A percentile compares a stretch with the other conserved stretches of the same genome.
Evolutionary conservation across 2,888 invertebrate species (phyloP).

Genomic region (Pandemis cinnamomeana): DNA sequence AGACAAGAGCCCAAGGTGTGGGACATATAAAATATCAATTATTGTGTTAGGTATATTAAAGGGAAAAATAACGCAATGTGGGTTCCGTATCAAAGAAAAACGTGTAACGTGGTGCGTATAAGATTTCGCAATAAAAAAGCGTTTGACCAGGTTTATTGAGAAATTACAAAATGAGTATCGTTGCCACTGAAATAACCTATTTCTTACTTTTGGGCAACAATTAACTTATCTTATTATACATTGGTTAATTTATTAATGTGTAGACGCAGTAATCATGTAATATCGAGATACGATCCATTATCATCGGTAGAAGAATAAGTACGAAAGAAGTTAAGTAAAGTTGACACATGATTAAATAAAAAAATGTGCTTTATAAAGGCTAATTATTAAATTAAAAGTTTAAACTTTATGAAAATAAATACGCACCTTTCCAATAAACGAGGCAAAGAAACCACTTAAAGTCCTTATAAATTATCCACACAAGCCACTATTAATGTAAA

Average conservation of each 20-base stretch:
- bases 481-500: constrained; percentile 38
- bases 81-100: background rate
- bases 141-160: background rate
- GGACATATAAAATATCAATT: background rate
- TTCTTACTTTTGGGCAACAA: background rate
- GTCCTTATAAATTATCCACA: constrained; percentile 39
- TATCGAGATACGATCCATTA: background rate
- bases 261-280: background rate
- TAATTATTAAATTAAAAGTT: background rate
- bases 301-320: background rate
- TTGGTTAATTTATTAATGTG: background rate
- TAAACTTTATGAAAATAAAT: constrained; percentile 40
- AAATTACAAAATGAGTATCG: constrained; percentile 1
- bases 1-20: background rate
- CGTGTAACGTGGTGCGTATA: background rate
- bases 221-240: background rate
- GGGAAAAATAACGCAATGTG: constrained; percentile 1
- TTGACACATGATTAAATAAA: background rate
- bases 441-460: constrained; percentile 23
- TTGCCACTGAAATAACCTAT: background rate
- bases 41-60: background rate
- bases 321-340: background rate
- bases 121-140: constrained; percentile 10
- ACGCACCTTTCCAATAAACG: constrained; percentile 49
- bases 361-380: background rate